Base-by-base conservation (phyloP, 2,888 invertebrate species). In the Nowickia ferox region DNA sequence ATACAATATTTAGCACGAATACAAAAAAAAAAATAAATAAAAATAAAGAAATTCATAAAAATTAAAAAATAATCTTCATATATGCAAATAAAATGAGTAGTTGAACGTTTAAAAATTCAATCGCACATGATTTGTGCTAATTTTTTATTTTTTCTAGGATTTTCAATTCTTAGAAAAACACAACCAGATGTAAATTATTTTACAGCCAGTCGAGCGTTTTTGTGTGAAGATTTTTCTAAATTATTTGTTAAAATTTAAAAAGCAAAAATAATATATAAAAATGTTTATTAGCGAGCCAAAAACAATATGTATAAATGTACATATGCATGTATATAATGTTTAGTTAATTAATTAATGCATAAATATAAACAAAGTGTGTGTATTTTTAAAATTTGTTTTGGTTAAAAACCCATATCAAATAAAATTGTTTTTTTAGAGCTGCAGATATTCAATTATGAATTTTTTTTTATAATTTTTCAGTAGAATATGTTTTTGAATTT, bases 181-280 rank as follows among this genome's bases (percentile, higher is more conserved):
- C 40, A 30, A 53, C 66, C 81, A 81, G 75, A 61, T 81, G 81
- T 75, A 75, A 75, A 61, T 44, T 17, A 68, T 74, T 75, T 75
- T 66, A 80, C 74, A 80, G 53, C 8, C 30, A 22, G 40, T 40
- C 57, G 57, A 17, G 15, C 51, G 69, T 1, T 51, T 30, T 42
- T 69, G 13, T 2, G 8, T 2, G 17, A 63, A 63, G 10, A 53
- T 53, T 48, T 17, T 38, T 46, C 2, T 38, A 69, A 79, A 55
- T 71, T 63, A 55, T 71, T 46, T 63, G 51, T n/a, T 11, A 63
- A 59, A 59, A 55, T 42, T n/a, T 30, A 55, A 76, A 55, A 74
- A 42, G 51, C 13, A 42, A 53, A 59, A 77, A 68, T 63, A 57
- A 68, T 77, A 61, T 69, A 61, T 61, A n/a, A 30, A 30, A 30